Conservation (phyloP, 2,113 vertebrate genomes). For the Oxygymnocypris stewartii region DNA sequence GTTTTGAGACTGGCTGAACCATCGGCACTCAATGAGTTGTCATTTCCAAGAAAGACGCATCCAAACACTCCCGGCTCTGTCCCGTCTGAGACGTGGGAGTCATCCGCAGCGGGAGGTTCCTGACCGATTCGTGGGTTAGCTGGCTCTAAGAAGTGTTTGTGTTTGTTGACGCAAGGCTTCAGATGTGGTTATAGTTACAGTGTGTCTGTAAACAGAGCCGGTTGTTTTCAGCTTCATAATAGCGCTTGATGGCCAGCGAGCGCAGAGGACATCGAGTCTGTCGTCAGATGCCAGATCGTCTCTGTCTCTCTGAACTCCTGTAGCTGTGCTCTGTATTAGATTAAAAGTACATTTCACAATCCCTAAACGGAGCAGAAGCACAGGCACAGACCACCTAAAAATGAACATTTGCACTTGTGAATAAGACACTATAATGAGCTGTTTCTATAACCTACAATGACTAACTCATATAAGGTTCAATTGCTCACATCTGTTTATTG, state of each 20-base stretch:
- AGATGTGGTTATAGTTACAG: background rate
- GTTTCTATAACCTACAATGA: no score
- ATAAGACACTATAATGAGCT: no score
- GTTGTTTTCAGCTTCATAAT: background rate
- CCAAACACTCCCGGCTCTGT: background rate
- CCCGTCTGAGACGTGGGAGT: background rate
- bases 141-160: background rate
- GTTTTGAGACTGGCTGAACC: no score
- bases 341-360: background rate
- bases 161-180: background rate
- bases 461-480: no score
- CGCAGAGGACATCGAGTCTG: background rate
- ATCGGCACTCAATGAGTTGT: background rate
- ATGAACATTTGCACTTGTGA: background rate
- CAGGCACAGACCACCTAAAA: background rate
- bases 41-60: background rate
- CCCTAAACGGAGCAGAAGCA: background rate
- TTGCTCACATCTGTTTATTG: no score
- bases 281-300: background rate
- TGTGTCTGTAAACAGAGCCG: slow-evolving; percentile 3
- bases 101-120: background rate
- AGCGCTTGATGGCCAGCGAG: background rate
- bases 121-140: background rate
- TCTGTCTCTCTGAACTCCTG: background rate
- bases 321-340: background rate